A percentile compares a stretch with the other conserved stretches of the same genome.
Conservation (phyloP, 1,140 invertebrate species). For the Carposina sasakii region DNA sequence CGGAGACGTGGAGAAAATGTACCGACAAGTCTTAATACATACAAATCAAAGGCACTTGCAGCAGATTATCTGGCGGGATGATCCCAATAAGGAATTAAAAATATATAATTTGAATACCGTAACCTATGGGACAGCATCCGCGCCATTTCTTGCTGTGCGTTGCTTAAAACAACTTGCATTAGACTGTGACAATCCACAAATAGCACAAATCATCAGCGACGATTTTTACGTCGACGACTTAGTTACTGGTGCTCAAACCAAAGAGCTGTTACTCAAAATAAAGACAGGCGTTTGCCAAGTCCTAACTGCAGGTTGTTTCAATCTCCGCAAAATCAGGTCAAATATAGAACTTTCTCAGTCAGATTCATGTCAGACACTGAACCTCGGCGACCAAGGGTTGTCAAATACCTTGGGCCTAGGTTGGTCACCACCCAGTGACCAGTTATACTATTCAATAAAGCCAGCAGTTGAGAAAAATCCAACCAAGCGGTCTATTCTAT, state of each 20-base stretch:
- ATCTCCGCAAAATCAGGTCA: slow-evolving; percentile 4
- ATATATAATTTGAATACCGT: slow-evolving; percentile 18
- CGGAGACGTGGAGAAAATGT: slow-evolving; percentile 34
- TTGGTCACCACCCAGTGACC: not conserved
- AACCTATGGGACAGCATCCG: slow-evolving; percentile 19
- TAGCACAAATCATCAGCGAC: slow-evolving; percentile 22
- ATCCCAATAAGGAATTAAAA: slow-evolving; percentile 13
- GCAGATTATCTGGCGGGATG: slow-evolving; percentile 32
- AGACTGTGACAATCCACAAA: slow-evolving; percentile 14
- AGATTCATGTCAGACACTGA: not conserved
- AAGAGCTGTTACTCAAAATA: not conserved
- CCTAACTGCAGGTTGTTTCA: slow-evolving; percentile 1
- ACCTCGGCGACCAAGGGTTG: not conserved
- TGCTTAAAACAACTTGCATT: slow-evolving; percentile 22
- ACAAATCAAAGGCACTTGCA: slow-evolving; percentile 23
- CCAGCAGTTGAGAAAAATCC: not conserved
- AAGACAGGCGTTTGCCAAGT: not conserved
- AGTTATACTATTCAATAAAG: slow-evolving; percentile 2
- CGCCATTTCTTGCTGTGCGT: slow-evolving; percentile 28
- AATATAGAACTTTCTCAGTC: slow-evolving; percentile 2
- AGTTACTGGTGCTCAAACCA: not conserved
- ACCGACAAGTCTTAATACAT: not conserved
- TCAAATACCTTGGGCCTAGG: slow-evolving; percentile 2
- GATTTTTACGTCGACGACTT: slow-evolving; percentile 65
- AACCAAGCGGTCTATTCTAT: slow-evolving; percentile 26